A percentile compares a stretch with the other conserved stretches of the same genome.
These are phyloP conservation scores for Sceliomorpha sp. DNA, from an alignment of 2,888 invertebrate species.

Conservation along the genomic window DNA sequence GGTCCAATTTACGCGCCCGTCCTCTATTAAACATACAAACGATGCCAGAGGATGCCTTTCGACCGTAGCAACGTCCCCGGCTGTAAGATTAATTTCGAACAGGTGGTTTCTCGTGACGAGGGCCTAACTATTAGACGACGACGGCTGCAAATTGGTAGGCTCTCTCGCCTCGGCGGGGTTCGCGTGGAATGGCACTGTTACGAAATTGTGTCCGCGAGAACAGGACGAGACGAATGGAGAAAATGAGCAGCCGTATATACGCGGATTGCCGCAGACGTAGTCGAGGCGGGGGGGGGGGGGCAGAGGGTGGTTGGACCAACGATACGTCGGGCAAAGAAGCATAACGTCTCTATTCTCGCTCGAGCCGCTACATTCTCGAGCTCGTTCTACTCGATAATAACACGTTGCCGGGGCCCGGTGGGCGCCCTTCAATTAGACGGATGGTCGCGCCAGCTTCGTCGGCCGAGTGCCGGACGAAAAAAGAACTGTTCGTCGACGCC, in stretches of 20 bases:
- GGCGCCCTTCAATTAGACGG: constrained; percentile 75
- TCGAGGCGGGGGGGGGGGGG: constrained; percentile 13
- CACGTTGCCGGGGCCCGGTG: constrained; percentile 70
- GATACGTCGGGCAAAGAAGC: constrained; percentile 57
- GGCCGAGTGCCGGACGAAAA: constrained; percentile 57
- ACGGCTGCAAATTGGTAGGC: constrained; percentile 44
- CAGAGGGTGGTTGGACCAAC: constrained; percentile 45
- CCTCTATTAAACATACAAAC: constrained; percentile 49
- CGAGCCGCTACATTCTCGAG: constrained; percentile 70
- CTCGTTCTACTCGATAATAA: constrained; percentile 77
- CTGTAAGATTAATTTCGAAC: constrained; percentile 40
- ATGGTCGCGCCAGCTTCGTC: constrained; percentile 71
- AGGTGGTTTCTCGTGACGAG: constrained; percentile 41
- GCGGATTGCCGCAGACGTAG: constrained; percentile 7
- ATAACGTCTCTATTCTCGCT: constrained; percentile 78
- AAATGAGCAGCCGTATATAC: constrained; percentile 33
- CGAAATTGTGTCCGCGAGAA: constrained; percentile 46
- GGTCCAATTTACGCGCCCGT: constrained; percentile 46
- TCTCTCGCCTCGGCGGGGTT: constrained; percentile 1
- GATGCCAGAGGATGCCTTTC: constrained; percentile 42
- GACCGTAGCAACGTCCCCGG: constrained; percentile 32
- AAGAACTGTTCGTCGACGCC: constrained; percentile 60
- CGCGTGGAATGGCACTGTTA: constrained; percentile 29
- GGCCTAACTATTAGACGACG: constrained; percentile 40
- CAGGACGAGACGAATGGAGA: constrained; percentile 39